Base-by-base conservation (phyloP, 2,888 invertebrate genomes). In the Teleogryllus oceanicus region DNA sequence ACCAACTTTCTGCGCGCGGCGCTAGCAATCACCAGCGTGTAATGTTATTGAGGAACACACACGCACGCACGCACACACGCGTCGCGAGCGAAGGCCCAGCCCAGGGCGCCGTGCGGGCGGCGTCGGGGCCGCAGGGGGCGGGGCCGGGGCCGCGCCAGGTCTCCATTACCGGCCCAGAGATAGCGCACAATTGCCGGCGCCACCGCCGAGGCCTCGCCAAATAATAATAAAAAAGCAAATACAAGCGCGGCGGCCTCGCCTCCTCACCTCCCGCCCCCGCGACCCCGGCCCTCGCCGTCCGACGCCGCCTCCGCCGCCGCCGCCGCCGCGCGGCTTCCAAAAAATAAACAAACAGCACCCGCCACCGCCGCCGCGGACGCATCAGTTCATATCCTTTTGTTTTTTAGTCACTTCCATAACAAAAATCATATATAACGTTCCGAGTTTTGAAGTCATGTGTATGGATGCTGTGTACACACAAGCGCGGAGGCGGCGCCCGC, bases 211-310 rank as follows among this genome's bases (percentile, higher is more conserved):
- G 62, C 62, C n/a, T 62, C 62, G 62, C 62, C 62, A 62, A 62
- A 62, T 62, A 62, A 62, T 62, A 62, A 62, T 62, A 62, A 62
- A 62, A 62, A 62, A 62, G 62, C 62, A 62, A 62, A 62, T 62
- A 62, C n/a, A 62, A 62, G 62, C 62, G n/a, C 13, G n/a, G 62
- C 62, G 62, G 16, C 62, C 13, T n/a, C 62, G 62, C 62, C 62
- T n/a, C 62, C 62, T n/a, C 62, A 62, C 16, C 62, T 18, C 13
- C 62, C 62, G 62, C 62, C 62, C 62, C n/a, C 62, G 16, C n/a
- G 16, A 13, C 16, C 62, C 62, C 16, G n/a, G 62, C 13, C 13
- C 62, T 62, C 62, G 62, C n/a, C 62, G 13, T n/a, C 62, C n/a
- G 16, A 11, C 62, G 16, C n/a, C 62, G 16, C 62, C 16, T 3